Percentiles rank a stretch among this genome's conserved stretches.
Evolutionary conservation across 2,113 vertebrate genomes (phyloP).

Genomic region (Bambusicola thoracicus): DNA sequence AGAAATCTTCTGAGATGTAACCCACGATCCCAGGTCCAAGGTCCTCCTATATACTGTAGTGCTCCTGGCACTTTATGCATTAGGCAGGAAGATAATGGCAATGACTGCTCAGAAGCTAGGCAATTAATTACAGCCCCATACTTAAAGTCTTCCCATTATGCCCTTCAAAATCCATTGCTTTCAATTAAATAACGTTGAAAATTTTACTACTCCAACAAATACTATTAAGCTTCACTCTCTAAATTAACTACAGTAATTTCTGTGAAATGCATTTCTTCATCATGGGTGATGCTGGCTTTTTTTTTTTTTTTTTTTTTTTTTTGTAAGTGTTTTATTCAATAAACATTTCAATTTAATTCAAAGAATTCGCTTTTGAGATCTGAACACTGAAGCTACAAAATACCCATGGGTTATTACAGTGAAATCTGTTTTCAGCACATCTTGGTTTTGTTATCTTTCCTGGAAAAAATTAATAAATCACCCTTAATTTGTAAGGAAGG

Average conservation of each 20-base stretch:
- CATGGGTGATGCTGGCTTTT: not conserved
- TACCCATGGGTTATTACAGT: not conserved
- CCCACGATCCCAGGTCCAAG: not conserved
- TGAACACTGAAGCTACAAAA: conserved; percentile 24
- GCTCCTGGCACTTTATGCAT: not conserved
- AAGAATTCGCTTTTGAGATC: not conserved
- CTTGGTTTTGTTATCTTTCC: not conserved
- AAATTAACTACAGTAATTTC: not conserved
- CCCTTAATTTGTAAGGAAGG: not conserved
- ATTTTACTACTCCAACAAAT: not conserved
- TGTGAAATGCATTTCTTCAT: not conserved
- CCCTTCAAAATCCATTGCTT: not conserved
- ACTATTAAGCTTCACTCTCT: not conserved
- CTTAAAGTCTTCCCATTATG: not conserved
- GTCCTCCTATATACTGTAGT: not conserved
- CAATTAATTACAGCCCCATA: not conserved
- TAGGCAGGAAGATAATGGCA: not conserved
- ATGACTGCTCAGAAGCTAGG: not conserved
- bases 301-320: not conserved
- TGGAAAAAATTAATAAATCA: not conserved
- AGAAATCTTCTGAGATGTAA: not conserved
- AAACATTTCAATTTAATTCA: not conserved
- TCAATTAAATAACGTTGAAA: not conserved
- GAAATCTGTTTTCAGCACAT: not conserved
- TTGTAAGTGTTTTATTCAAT: not conserved